Evolutionary conservation across 1,140 invertebrate species (phyloP).

Genomic region (Manduca sexta): DNA sequence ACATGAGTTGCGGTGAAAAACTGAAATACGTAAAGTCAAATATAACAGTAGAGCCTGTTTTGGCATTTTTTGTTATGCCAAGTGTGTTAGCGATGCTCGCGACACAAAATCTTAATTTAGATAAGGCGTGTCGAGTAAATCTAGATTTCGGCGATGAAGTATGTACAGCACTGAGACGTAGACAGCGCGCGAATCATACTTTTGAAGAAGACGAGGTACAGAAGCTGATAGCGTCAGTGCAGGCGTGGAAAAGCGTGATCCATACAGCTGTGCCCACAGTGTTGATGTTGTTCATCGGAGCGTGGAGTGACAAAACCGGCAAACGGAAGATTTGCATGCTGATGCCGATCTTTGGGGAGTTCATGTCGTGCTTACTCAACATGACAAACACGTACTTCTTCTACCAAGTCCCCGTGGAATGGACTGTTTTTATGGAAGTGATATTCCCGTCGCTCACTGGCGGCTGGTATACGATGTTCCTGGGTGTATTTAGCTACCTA

Average conservation of each 20-base stretch:
- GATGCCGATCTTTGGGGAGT: constrained; percentile 85
- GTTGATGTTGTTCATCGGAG: constrained; percentile 75
- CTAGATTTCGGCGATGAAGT: constrained; percentile 42
- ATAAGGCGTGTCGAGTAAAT: constrained; percentile 59
- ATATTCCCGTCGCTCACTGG: constrained; percentile 85
- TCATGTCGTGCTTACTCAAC: constrained; percentile 83
- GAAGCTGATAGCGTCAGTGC: constrained; percentile 76
- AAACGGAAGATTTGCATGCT: constrained; percentile 89
- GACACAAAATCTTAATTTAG: constrained; percentile 60
- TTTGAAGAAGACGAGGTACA: constrained; percentile 56
- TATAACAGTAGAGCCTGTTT: constrained; percentile 56
- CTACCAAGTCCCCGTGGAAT: constrained; percentile 83
- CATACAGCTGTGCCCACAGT: constrained; percentile 72
- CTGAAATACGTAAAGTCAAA: constrained; percentile 50
- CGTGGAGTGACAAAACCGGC: constrained; percentile 80
- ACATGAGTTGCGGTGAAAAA: constrained; percentile 44
- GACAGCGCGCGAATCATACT: constrained; percentile 45
- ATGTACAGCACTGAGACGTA: constrained; percentile 40
- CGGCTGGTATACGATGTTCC: constrained; percentile 90
- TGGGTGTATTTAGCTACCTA: constrained; percentile 91
- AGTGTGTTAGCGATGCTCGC: constrained; percentile 53
- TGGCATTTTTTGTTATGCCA: constrained; percentile 55
- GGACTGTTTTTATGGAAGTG: constrained; percentile 78
- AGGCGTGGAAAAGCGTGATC: constrained; percentile 72
- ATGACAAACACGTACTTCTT: constrained; percentile 86